Base-by-base conservation (phyloP, 2,888 invertebrate species). In the Esperia sulphurella region DNA sequence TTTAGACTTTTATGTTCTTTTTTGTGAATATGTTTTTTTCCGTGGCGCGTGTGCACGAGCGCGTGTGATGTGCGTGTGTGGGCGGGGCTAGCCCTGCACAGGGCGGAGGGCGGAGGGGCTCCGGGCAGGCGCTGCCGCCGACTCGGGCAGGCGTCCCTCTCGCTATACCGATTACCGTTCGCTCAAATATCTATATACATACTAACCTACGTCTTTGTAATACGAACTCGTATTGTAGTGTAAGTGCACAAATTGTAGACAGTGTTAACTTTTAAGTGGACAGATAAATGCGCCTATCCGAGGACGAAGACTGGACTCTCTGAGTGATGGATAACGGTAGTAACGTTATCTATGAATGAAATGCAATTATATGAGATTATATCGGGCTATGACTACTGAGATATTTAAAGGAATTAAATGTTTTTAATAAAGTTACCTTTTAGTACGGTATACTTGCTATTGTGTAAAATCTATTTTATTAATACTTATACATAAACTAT, bases 351-450 rank as follows among this genome's bases (percentile, higher is more conserved):
- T 41, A 31, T 40, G 38, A 43, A 35, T 33, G 45, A 35, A 38
- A 49, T 41, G 43, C 50, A 45, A 46, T 45, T 46, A 46, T 41
- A 43, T 52, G 59, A 59, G 50, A 57, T 55, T 66, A 57, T 54
- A 57, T 54, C 68, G 69, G 73, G 73, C 75, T 75, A 71, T 75
- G 71, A 73, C 65, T 73, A 70, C 65, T 71, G 66, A 72, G 59
- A 65, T 75, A 68, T 72, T 58, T 73, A 73, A 68, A 68, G 74
- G 73, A 77, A 78, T 78, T 75, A 63, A 75, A 67, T 60, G 59
- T 58, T 66, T 65, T 70, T 63, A 56, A 72, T 65, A 61, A 72
- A 75, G 83, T 81, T 82, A 83, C 79, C 80, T 66, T 68, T 64
- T 64, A 69, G 65, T 65, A 65, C 57, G 63, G 69, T 68, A 66